Evolutionary conservation across 2,113 vertebrate genomes (phyloP).

Genomic region (Lanius collurio): DNA sequence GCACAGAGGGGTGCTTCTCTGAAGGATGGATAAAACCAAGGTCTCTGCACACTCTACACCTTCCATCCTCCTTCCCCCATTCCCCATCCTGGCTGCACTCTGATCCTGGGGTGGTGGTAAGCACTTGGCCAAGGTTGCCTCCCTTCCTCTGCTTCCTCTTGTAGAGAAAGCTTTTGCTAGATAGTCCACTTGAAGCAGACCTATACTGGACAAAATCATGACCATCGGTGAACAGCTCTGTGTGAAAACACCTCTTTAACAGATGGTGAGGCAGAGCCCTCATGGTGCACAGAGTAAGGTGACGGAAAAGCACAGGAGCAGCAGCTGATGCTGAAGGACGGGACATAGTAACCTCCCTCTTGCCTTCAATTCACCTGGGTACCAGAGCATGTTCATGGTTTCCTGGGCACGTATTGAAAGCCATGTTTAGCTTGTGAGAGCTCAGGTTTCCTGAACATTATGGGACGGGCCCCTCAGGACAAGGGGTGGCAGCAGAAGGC

Average conservation of each 20-base stretch:
- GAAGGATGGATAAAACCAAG: background rate
- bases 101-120: background rate
- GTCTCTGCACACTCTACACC: background rate
- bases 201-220: background rate
- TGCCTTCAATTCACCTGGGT: background rate
- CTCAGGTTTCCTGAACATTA: background rate
- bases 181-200: background rate
- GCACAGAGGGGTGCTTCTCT: background rate
- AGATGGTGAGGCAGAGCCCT: background rate
- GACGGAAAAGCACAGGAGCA: background rate
- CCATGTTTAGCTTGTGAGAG: background rate
- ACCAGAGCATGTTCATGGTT: background rate
- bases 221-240: background rate
- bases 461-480: background rate
- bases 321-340: background rate
- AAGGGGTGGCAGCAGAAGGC: background rate
- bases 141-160: background rate
- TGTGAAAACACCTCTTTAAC: background rate
- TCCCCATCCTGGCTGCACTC: background rate
- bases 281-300: accelerated
- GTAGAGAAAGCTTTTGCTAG: background rate
- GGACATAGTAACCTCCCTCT: background rate
- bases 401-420: background rate
- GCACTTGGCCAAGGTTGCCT: background rate
- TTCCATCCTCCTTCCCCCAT: background rate